Evolutionary conservation across 2,113 vertebrate species (phyloP).

Genomic region (Gasterosteus nipponicus): DNA sequence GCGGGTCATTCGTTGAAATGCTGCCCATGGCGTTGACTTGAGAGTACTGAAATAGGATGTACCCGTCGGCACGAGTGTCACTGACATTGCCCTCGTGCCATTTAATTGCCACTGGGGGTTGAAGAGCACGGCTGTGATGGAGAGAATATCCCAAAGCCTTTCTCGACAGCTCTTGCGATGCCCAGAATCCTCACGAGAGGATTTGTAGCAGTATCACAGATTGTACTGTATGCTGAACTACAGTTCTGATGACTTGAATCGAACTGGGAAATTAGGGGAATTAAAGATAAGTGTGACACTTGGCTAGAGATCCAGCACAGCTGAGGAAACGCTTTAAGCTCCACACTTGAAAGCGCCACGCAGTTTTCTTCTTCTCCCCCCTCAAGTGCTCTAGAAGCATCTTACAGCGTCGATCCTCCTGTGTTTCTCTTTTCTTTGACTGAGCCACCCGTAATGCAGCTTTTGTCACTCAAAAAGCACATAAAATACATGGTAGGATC

Average conservation of each 20-base stretch:
- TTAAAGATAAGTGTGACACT: neutral
- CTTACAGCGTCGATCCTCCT: neutral
- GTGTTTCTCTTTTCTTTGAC: slow-evolving; percentile 3
- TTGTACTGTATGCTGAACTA: slow-evolving; percentile 5
- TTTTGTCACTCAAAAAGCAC: slow-evolving; percentile 28
- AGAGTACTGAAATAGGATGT: neutral
- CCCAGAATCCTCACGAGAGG: slow-evolving; percentile 3
- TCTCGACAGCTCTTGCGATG: slow-evolving; percentile 12
- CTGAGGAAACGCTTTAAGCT: neutral
- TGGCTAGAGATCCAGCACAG: neutral
- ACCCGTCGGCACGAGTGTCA: neutral
- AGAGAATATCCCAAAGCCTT: neutral
- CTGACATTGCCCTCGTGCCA: neutral
- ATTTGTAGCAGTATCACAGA: slow-evolving; percentile 7
- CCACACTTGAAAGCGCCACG: neutral
- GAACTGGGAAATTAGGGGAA: neutral
- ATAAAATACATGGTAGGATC: slow-evolving; percentile 1
- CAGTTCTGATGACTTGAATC: neutral
- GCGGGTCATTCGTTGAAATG: neutral
- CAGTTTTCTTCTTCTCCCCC: neutral
- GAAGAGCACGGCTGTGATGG: slow-evolving; percentile 2
- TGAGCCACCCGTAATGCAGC: slow-evolving; percentile 21
- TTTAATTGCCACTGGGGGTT: slow-evolving; percentile 16
- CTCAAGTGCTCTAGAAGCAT: neutral
- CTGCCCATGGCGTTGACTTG: neutral